phyloP scores from a whole-genome alignment of 2,888 invertebrate genomes.

The Caenorhabditis macrosperma region DNA sequence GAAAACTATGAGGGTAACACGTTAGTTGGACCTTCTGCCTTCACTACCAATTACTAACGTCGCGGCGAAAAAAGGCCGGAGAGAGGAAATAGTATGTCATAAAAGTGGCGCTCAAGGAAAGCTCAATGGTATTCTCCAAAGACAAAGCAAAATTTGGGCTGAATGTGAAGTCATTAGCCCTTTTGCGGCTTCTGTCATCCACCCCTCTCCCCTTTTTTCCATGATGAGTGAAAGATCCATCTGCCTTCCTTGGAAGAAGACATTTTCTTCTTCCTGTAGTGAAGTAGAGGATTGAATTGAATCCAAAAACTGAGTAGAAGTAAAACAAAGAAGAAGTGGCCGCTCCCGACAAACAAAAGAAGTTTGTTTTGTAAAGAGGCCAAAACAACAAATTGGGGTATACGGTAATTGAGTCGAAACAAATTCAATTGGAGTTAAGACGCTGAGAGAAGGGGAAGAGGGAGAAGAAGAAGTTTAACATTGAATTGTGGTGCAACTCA shows the following conservation, averaged over 20 bases:
- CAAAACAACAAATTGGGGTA: constrained; percentile 51
- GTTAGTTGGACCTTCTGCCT: neutral
- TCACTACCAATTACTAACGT: constrained; percentile 9
- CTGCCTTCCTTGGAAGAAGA: neutral
- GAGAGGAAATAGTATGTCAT: constrained; percentile 36
- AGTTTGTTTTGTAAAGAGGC: constrained; percentile 31
- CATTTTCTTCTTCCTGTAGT: neutral
- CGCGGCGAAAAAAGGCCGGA: neutral
- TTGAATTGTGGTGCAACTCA: constrained; percentile 54
- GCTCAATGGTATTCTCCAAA: constrained; percentile 31
- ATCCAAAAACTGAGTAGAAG: constrained; percentile 6
- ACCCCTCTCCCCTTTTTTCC: no score
- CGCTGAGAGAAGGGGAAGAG: constrained; percentile 21
- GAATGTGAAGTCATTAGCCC: constrained; percentile 46
- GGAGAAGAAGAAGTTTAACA: constrained; percentile 51
- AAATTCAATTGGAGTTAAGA: constrained; percentile 58
- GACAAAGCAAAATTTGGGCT: constrained; percentile 19
- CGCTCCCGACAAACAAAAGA: constrained; percentile 28
- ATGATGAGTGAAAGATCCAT: no score
- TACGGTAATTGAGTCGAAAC: constrained; percentile 55
- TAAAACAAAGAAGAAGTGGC: neutral
- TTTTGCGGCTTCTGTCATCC: constrained; percentile 33
- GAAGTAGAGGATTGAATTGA: no score
- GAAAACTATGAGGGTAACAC: neutral
- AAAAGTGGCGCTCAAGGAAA: constrained; percentile 22